Percentiles rank a stretch among this genome's conserved stretches.
phyloP scores from a whole-genome alignment of 2,888 invertebrate species.

The Sminthurides aquaticus region DNA sequence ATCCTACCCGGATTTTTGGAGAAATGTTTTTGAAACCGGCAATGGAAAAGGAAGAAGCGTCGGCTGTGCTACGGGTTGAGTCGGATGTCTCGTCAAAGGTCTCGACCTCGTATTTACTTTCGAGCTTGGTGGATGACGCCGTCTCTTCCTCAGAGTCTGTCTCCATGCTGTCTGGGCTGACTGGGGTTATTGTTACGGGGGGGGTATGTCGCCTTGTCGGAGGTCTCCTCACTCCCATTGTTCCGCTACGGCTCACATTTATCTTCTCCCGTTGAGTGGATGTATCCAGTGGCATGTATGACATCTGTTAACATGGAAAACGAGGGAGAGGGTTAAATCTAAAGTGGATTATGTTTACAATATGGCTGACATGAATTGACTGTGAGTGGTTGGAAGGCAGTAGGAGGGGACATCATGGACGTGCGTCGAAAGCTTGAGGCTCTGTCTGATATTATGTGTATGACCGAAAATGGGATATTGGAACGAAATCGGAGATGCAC shows the following conservation, averaged over 20 bases:
- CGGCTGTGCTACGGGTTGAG: background rate
- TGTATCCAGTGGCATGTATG: slow-evolving; percentile 43
- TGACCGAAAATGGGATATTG: too few relatives aligned
- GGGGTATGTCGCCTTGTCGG: slow-evolving; percentile 46
- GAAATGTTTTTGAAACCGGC: slow-evolving; percentile 41
- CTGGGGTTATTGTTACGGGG: slow-evolving; percentile 32
- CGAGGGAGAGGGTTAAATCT: background rate
- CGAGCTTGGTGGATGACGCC: background rate
- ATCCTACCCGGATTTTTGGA: slow-evolving; percentile 42
- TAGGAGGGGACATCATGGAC: too few relatives aligned
- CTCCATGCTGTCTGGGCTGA: slow-evolving; percentile 22
- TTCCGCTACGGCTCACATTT: slow-evolving; percentile 50
- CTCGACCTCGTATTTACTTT: background rate
- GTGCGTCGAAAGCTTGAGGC: too few relatives aligned
- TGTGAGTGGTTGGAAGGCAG: too few relatives aligned
- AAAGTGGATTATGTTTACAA: too few relatives aligned
- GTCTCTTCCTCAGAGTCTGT: slow-evolving; percentile 8
- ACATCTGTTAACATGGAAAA: slow-evolving; percentile 29
- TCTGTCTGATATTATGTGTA: too few relatives aligned
- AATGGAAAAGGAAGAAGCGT: slow-evolving; percentile 30
- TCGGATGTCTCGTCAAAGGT: slow-evolving; percentile 9
- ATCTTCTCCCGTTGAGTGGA: slow-evolving; percentile 42
- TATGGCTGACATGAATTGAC: too few relatives aligned
- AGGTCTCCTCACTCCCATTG: slow-evolving; percentile 51
- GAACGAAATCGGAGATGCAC: too few relatives aligned